These are phyloP conservation scores for Edolisoma coerulescens DNA, from an alignment of 2,113 vertebrate genomes.

Conservation along the genomic window DNA sequence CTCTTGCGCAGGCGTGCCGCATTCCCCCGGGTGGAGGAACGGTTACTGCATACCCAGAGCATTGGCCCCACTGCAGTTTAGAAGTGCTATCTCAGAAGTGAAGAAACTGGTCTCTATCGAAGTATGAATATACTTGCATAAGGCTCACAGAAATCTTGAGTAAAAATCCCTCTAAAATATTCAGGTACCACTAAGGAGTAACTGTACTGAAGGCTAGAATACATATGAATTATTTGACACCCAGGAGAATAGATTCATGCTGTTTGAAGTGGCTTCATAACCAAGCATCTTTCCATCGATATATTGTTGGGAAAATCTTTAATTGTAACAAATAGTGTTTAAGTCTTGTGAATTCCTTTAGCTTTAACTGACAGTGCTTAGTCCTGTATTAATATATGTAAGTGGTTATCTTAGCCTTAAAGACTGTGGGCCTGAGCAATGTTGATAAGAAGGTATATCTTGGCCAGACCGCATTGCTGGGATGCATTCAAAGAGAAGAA, in stretches of 20 bases:
- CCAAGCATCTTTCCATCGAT: neutral
- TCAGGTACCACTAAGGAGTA: neutral
- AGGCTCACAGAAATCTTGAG: neutral
- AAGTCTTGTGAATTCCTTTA: neutral
- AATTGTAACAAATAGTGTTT: neutral
- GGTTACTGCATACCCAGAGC: neutral
- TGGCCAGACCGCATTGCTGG: neutral
- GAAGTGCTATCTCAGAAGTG: neutral
- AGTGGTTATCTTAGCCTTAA: neutral
- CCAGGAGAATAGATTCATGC: rapidly evolving
- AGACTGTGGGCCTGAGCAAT: neutral
- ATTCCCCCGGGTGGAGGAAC: neutral
- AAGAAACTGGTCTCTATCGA: neutral
- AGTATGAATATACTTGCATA: neutral
- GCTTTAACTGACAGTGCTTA: neutral
- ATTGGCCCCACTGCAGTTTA: neutral
- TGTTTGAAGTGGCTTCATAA: neutral
- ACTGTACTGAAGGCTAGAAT: neutral
- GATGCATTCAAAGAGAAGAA: neutral
- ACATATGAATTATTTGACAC: neutral
- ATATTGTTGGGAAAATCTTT: neutral
- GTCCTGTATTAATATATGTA: neutral
- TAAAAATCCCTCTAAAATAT: neutral
- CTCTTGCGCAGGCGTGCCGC: neutral
- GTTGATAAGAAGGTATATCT: neutral